These are phyloP conservation scores for Neoniphon sammara DNA, from an alignment of 2,797 vertebrate genomes.

Conservation along the genomic window DNA sequence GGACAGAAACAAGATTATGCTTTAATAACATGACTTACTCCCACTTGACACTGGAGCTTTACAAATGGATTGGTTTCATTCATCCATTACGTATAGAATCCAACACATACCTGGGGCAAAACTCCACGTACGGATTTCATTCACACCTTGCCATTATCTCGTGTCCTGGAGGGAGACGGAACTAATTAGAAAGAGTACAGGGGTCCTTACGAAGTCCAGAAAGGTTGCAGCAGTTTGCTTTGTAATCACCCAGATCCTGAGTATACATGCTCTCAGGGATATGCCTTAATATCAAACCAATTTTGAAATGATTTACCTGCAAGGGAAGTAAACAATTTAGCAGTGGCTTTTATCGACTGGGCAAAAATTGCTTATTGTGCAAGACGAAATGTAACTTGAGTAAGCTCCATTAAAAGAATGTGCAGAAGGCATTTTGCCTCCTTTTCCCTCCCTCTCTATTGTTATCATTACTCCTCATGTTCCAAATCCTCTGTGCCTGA, in stretches of 20 bases:
- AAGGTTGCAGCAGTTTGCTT: slow-evolving; percentile 71
- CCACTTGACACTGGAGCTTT: slow-evolving; percentile 50
- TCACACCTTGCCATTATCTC: slow-evolving; percentile 68
- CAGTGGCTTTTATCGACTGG: slow-evolving; percentile 74
- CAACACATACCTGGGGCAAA: slow-evolving; percentile 29
- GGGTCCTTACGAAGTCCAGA: slow-evolving; percentile 60
- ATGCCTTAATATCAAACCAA: slow-evolving; percentile 79
- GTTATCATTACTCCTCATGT: slow-evolving; percentile 72
- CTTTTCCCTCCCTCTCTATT: slow-evolving; percentile 35
- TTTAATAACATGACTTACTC: slow-evolving; percentile 52
- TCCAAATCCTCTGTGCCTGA: slow-evolving; percentile 52
- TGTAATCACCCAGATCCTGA: slow-evolving; percentile 73
- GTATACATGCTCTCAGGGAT: slow-evolving; percentile 70
- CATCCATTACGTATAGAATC: slow-evolving; percentile 37
- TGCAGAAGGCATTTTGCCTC: slow-evolving; percentile 35
- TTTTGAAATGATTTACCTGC: slow-evolving; percentile 83
- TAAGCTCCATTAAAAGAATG: slow-evolving; percentile 75
- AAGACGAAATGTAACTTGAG: slow-evolving; percentile 71
- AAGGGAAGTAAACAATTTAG: slow-evolving; percentile 79
- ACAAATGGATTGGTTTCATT: slow-evolving; percentile 54
- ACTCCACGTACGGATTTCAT: slow-evolving; percentile 55
- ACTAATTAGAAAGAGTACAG: slow-evolving; percentile 76
- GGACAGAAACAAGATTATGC: slow-evolving; percentile 48
- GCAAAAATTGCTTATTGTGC: slow-evolving; percentile 76
- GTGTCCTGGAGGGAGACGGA: slow-evolving; percentile 56